phyloP scores from a whole-genome alignment of 2,113 vertebrate species.

The Amphiprion ocellaris region DNA sequence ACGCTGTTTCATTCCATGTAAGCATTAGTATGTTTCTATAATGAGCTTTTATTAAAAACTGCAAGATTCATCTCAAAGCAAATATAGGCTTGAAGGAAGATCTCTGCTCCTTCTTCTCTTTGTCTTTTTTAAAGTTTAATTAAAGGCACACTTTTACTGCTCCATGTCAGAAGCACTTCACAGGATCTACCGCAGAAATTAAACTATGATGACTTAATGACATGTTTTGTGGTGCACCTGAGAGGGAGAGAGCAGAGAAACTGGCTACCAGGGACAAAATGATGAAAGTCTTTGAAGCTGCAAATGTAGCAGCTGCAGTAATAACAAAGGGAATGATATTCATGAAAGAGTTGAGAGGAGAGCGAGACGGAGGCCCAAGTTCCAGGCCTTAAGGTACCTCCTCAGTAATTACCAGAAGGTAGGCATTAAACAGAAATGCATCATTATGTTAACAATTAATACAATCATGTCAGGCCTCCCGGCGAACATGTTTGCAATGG shows the following conservation, averaged over 20 bases:
- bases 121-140: constrained; percentile 46
- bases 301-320: constrained; percentile 44
- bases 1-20: neutral
- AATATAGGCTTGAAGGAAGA: constrained; percentile 32
- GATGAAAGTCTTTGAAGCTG: constrained; percentile 69
- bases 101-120: constrained; percentile 11
- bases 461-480: constrained; percentile 79
- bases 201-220: constrained; percentile 73
- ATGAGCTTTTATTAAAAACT: constrained; percentile 41
- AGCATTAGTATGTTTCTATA: constrained; percentile 2
- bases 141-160: constrained; percentile 39
- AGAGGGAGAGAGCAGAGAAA: constrained; percentile 47
- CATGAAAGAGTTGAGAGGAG: constrained; percentile 54
- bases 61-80: constrained; percentile 19
- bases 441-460: constrained; percentile 87
- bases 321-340: constrained; percentile 72
- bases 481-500: constrained; percentile 50
- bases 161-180: constrained; percentile 41
- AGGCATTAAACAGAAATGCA: constrained; percentile 85
- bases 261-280: constrained; percentile 63
- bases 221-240: constrained; percentile 66
- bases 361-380: constrained; percentile 31
- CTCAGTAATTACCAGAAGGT: constrained; percentile 82
- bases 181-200: constrained; percentile 55
- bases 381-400: constrained; percentile 73